Conservation (phyloP, 2,888 invertebrate species). For the Tetragnatha montana region DNA sequence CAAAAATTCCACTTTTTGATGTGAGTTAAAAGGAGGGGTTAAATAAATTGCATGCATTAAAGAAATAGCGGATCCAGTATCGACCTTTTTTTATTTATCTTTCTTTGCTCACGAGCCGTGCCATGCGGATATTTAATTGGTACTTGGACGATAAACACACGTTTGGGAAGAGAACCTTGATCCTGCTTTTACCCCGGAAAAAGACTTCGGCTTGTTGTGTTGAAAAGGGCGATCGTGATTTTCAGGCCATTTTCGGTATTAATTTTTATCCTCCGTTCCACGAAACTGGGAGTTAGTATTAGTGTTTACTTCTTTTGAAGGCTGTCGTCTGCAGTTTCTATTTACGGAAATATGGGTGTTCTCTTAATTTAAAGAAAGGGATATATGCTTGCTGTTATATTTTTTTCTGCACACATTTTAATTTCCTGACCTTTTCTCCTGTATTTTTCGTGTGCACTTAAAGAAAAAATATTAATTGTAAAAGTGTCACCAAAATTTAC, state of each 20-base stretch:
- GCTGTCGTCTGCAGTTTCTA: no score
- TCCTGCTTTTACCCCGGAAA: not conserved
- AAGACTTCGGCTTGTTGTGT: not conserved
- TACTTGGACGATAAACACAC: constrained; percentile 27
- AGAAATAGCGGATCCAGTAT: not conserved
- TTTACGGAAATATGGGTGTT: no score
- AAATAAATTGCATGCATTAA: constrained; percentile 35
- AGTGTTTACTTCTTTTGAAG: no score
- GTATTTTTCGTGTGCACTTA: no score
- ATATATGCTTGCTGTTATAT: no score
- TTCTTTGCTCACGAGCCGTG: not conserved
- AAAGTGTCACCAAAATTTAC: no score
- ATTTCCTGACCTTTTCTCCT: no score
- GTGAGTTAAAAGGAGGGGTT: constrained; percentile 6
- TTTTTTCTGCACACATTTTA: no score
- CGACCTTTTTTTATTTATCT: not conserved
- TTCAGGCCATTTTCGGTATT: constrained; percentile 24
- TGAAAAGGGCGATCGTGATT: constrained; percentile 31
- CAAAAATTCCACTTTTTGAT: not conserved
- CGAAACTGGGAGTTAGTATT: not conserved
- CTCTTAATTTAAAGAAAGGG: no score
- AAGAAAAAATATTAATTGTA: no score
- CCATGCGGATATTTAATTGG: constrained; percentile 33
- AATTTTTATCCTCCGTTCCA: constrained; percentile 25
- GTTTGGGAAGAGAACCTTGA: constrained; percentile 11